Base-by-base conservation (phyloP, 2,113 vertebrate genomes). In the Mionectes macconnelli region DNA sequence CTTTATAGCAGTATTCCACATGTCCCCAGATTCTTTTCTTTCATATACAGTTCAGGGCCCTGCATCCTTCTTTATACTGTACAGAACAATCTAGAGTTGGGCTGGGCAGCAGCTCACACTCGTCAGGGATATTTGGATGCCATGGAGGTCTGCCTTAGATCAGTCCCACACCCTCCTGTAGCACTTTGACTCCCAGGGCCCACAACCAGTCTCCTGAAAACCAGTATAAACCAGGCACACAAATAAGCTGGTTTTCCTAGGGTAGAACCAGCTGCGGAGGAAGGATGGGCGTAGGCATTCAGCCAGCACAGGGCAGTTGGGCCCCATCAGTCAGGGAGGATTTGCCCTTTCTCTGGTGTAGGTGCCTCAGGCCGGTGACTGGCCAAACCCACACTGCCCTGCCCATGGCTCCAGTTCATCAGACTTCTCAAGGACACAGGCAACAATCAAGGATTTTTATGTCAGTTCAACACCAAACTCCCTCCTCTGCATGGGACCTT, bases 281-380 rank as follows among this genome's bases (percentile, higher is more conserved):
- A 13, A 27, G 39, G 59, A 33, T 2, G 1, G 1, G 6, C 0
- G 0, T 7, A 8, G 20, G 12, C 4, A 3, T 10, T 7, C 33
- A 19, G 45, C 25, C 5, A 30, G 40, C 1, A 1, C 10, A 14
- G 52, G 25, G 45, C 44, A 10, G 44, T 0, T 0, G 21, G 44
- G 14, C 3, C 2, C 8, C 4, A 3, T 11, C 35, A 1, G 5
- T 23, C 22, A 1, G 30, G 17, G 19, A 27, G 9, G 9, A 31
- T 6, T 69, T 1, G 0, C 12, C 62, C 21, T 16, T 42, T 44
- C 22, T 5, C 52, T 17, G 33, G 4, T 10, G 5, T 13, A 10
- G 6, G 39, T 5, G 44, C 17, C 17, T 14, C 12, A 28, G 35
- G 37, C 14, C 3, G 2, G 20, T 0, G 0, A 17, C 11, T 2